Evolutionary conservation across 2,797 vertebrate genomes (phyloP).

Genomic region (Pangasius djambal): DNA sequence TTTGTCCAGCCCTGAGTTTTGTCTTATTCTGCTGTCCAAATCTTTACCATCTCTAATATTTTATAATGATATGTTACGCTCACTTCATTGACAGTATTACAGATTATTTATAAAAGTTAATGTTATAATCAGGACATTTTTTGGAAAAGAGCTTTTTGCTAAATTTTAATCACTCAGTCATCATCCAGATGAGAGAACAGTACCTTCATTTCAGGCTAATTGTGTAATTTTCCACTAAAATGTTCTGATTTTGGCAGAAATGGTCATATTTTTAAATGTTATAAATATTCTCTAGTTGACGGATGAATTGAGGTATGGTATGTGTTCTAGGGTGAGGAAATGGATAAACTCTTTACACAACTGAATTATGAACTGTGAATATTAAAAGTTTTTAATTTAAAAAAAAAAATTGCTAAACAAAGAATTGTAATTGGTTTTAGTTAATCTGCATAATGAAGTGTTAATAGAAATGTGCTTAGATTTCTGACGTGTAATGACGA

Average conservation of each 20-base stretch:
- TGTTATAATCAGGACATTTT: neutral
- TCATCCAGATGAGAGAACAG: neutral
- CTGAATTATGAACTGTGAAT: neutral
- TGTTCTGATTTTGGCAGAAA: neutral
- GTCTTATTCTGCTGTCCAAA: neutral
- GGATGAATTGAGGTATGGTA: neutral
- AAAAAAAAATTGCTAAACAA: neutral
- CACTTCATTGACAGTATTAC: neutral
- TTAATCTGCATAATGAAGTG: neutral
- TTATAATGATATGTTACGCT: too few species aligned
- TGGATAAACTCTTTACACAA: neutral
- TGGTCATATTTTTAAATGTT: neutral
- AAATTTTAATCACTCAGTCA: neutral
- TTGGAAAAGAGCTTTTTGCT: neutral
- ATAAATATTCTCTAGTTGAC: neutral
- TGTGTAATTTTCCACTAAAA: neutral
- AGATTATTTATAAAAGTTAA: neutral
- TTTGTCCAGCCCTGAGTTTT: conserved; percentile 21
- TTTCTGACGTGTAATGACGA: neutral
- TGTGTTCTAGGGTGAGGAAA: neutral
- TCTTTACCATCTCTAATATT: neutral
- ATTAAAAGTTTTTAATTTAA: neutral
- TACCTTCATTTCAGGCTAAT: neutral
- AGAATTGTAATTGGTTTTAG: neutral
- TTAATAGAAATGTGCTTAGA: neutral